phyloP scores from a whole-genome alignment of 2,888 invertebrate species.

The Calliopum simillimum region DNA sequence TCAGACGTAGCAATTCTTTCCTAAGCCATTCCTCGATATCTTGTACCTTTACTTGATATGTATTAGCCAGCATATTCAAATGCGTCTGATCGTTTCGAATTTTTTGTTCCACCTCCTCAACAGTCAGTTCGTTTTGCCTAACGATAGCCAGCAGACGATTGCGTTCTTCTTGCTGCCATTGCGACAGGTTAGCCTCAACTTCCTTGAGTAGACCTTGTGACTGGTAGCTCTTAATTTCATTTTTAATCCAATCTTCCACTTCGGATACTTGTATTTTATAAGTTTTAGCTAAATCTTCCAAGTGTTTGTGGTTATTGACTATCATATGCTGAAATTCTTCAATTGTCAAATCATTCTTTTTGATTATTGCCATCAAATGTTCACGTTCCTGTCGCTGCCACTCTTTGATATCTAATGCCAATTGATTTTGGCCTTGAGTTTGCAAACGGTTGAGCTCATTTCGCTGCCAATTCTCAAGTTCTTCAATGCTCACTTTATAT shows the following conservation, averaged over 20 bases:
- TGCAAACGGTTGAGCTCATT: constrained; percentile 60
- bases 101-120: constrained; percentile 60
- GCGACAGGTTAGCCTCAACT: constrained; percentile 58
- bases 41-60: constrained; percentile 59
- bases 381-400: constrained; percentile 61
- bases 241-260: constrained; percentile 62
- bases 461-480: constrained; percentile 63
- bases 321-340: constrained; percentile 62
- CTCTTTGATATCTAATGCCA: constrained; percentile 56
- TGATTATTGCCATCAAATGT: constrained; percentile 56
- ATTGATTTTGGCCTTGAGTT: constrained; percentile 51
- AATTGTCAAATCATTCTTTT: constrained; percentile 61
- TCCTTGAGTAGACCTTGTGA: constrained; percentile 61
- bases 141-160: constrained; percentile 59
- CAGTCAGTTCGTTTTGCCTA: constrained; percentile 57
- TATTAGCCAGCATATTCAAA: constrained; percentile 58
- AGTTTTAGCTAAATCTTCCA: constrained; percentile 58
- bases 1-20: constrained; percentile 58
- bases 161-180: constrained; percentile 63
- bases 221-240: constrained; percentile 59
- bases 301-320: constrained; percentile 58
- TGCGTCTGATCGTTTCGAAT: constrained; percentile 60
- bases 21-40: constrained; percentile 64
- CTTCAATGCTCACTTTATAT: constrained; percentile 63
- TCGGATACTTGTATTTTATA: constrained; percentile 63